These are phyloP conservation scores for Stenchaetothrips biformis DNA, from an alignment of 2,888 invertebrate species.

Conservation along the genomic window DNA sequence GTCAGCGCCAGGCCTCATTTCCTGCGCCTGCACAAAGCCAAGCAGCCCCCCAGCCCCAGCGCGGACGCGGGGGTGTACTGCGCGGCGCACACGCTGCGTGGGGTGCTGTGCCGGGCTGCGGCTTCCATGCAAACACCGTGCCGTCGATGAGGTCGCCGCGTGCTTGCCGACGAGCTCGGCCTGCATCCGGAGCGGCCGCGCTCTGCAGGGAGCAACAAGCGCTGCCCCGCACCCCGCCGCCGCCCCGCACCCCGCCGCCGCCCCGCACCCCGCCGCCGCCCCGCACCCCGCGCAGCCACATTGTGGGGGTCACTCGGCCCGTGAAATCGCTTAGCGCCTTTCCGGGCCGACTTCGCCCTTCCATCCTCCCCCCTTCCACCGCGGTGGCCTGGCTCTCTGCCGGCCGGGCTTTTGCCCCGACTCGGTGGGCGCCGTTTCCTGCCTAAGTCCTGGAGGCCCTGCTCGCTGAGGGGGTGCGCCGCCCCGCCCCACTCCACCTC, in stretches of 20 bases:
- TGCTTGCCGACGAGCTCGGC: not conserved
- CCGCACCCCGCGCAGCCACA: not conserved
- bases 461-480: too few species aligned
- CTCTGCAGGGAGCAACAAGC: not conserved
- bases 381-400: not conserved
- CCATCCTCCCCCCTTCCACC: constrained; percentile 20
- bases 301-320: constrained; percentile 14
- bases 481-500: too few species aligned
- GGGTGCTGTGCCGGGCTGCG: not conserved
- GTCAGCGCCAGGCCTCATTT: constrained; percentile 17
- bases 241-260: not conserved
- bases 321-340: constrained; percentile 16
- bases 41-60: not conserved
- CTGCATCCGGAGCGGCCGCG: not conserved
- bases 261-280: not conserved
- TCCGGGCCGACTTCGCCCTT: constrained; percentile 7
- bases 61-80: not conserved
- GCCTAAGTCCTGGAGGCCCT: not conserved
- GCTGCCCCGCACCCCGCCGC: not conserved
- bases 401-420: not conserved
- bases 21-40: constrained; percentile 24
- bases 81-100: too few species aligned
- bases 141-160: not conserved
- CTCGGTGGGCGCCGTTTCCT: not conserved
- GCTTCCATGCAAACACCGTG: not conserved